Evolutionary conservation across 2,113 vertebrate genomes (phyloP), one percentile per base, ranked within the genome.

Genomic region (Crotalus tigris): DNA sequence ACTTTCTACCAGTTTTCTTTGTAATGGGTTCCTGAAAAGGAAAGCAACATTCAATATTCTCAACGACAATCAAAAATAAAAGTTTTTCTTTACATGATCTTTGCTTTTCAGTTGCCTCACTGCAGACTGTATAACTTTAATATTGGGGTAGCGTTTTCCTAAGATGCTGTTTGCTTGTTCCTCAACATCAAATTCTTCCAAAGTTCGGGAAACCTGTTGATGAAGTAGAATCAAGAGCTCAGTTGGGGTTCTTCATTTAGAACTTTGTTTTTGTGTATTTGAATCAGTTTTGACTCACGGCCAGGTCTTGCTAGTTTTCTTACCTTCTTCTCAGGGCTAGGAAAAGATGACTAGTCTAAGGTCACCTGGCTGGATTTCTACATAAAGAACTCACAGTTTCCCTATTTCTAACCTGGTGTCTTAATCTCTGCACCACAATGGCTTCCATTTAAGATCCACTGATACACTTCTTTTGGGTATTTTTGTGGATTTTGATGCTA

Each of bases 171-270:
- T 97, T 26, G 98, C 97, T 85, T 97, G 98, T 95, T 99, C 99
- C 97, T 99, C 98, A 4, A 99, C 98, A 91, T 98, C 98, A 97
- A 99, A 99, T 93, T 99, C 98, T 96, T 99, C 99, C 90, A 99
- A 95, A 1, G 96, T 97, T 97, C 97, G 98, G 24, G 99, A 99
- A 55, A 99, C 98, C 99, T 99, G 94, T 49, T 93, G 13, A 61
- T 93, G 39, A 93, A 53, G 21, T 54, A 88, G n/a, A 88, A 69
- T 3, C 1, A 2, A 54, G 53, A n/a, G 33, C 49, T 88, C 23
- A 4, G 13, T 12, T 4, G 1, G 23, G 85, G 11, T 12, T 26
- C 46, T 51, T 26, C 26, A 23, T 87, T 33, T 49, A 26, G 44
- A 51, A 51, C 24, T 23, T 86, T 51, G 10, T 6, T 86, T 86